Conservation (phyloP, 1,140 invertebrate species). For the Neelides sp. region DNA sequence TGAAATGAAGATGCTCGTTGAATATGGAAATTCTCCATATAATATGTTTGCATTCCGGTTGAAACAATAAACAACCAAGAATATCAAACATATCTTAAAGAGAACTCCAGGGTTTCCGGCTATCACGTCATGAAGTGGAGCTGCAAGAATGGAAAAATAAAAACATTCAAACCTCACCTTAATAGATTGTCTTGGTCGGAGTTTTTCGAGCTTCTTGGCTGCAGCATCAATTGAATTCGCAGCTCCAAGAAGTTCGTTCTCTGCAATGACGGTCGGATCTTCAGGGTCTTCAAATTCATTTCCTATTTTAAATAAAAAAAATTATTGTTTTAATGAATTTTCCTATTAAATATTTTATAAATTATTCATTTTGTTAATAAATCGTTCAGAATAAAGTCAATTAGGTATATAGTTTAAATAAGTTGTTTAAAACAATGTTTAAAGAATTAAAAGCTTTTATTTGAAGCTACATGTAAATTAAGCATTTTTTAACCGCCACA, state of each 20-base stretch:
- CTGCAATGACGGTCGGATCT: slow-evolving; percentile 93
- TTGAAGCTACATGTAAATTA: not conserved
- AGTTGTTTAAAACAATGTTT: too few species aligned
- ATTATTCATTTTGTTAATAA: too few species aligned
- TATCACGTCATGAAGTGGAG: not conserved
- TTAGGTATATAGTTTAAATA: too few species aligned
- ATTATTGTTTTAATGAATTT: not conserved
- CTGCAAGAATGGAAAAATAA: not conserved
- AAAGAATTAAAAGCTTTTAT: not conserved
- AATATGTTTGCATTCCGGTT: slow-evolving; percentile 99
- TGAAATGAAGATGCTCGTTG: too few species aligned
- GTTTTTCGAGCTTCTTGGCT: slow-evolving; percentile 81
- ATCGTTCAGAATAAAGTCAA: too few species aligned
- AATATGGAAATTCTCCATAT: too few species aligned
- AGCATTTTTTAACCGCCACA: not conserved
- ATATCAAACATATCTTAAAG: slow-evolving; percentile 99
- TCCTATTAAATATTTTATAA: not conserved
- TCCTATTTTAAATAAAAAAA: slow-evolving; percentile 42
- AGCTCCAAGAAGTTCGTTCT: slow-evolving; percentile 93
- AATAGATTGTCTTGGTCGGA: slow-evolving; percentile 65
- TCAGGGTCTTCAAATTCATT: slow-evolving; percentile 90
- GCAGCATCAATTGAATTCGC: slow-evolving; percentile 96
- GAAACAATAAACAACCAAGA: slow-evolving; percentile 84
- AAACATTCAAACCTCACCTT: slow-evolving; percentile 33
- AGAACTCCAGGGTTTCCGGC: too few species aligned